These are phyloP conservation scores for Empis livida DNA, from an alignment of 2,888 invertebrate genomes.

Conservation along the genomic window DNA sequence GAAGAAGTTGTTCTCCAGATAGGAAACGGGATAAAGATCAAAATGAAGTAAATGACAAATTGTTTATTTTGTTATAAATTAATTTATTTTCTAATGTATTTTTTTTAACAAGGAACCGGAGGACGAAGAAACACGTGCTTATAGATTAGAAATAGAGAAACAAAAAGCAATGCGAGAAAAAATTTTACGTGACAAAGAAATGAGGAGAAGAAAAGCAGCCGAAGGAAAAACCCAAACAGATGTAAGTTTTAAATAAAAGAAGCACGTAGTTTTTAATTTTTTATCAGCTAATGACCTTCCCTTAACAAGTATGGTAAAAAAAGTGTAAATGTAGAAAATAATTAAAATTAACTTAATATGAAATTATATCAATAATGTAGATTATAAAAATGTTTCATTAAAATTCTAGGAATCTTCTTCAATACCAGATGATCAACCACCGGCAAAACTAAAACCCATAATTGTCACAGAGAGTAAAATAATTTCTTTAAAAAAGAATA, in stretches of 20 bases:
- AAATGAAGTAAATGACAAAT: slow-evolving; percentile 22
- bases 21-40: slow-evolving; percentile 21
- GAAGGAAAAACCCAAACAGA: slow-evolving; percentile 24
- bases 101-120: slow-evolving; percentile 29
- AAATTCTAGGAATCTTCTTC: slow-evolving; percentile 5
- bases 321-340: too few species aligned
- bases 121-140: slow-evolving; percentile 38
- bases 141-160: slow-evolving; percentile 38
- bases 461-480: slow-evolving; percentile 31
- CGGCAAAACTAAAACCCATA: slow-evolving; percentile 24
- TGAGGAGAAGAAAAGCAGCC: slow-evolving; percentile 35
- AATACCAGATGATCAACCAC: slow-evolving; percentile 13
- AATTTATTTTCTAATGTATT: not conserved
- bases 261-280: too few species aligned
- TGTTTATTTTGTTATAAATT: not conserved
- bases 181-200: slow-evolving; percentile 37
- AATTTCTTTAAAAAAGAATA: slow-evolving; percentile 29
- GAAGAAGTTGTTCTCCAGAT: slow-evolving; percentile 29
- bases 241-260: too few species aligned
- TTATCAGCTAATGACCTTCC: too few species aligned
- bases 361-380: too few species aligned
- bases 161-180: slow-evolving; percentile 37
- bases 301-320: too few species aligned
- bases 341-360: too few species aligned
- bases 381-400: too few species aligned